Percentiles rank a stretch among this genome's conserved stretches.
Evolutionary conservation across 2,797 vertebrate genomes (phyloP).

Genomic region (Antennarius maculatus): DNA sequence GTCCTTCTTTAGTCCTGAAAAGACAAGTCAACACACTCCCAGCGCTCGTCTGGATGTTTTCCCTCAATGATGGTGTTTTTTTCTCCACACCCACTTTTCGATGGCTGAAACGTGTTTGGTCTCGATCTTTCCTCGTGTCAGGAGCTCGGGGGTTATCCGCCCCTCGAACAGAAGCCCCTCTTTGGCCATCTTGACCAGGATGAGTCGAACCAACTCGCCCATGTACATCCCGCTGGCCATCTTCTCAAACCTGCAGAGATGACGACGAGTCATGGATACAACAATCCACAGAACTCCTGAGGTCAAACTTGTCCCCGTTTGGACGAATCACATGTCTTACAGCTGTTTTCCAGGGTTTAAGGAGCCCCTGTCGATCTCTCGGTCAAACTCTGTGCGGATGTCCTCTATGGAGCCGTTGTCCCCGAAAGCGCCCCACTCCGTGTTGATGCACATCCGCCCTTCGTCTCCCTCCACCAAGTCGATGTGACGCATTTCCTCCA

Average conservation of each 20-base stretch:
- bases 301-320: not conserved
- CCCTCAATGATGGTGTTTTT: too few species aligned
- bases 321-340: conserved; percentile 73
- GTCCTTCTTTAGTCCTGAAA: conserved; percentile 92
- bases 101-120: conserved; percentile 95
- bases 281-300: not conserved
- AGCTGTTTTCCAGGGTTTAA: conserved; percentile 92
- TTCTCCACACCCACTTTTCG: conserved; percentile 88
- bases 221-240: conserved; percentile 98
- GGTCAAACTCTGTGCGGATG: conserved; percentile 91
- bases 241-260: conserved; percentile 91
- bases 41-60: not conserved
- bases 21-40: not conserved
- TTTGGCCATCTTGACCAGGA: conserved; percentile 99
- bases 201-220: conserved; percentile 97
- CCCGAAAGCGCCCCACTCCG: conserved; percentile 93
- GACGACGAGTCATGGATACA: not conserved
- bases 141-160: conserved; percentile 93
- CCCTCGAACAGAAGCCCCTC: conserved; percentile 96
- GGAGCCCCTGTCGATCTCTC: conserved; percentile 91
- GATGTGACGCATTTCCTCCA: conserved; percentile 96
- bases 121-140: conserved; percentile 95
- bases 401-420: conserved; percentile 90
- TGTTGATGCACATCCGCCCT: conserved; percentile 98
- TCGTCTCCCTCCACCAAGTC: conserved; percentile 97